Conservation (phyloP, 2,113 vertebrate genomes). For the Oryzias curvinotus region DNA sequence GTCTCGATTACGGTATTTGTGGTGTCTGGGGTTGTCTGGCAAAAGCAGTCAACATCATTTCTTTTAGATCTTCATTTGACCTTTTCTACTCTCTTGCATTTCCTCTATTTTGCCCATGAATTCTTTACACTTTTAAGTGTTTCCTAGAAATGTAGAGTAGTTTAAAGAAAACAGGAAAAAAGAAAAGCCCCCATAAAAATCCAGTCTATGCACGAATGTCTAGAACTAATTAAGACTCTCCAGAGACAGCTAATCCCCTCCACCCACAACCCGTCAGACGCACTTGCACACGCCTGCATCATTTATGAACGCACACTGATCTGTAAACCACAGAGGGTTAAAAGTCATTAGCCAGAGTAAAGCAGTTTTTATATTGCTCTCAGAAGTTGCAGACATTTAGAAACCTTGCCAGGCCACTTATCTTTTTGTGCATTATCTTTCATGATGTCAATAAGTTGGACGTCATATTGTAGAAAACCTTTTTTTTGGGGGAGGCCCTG, state of each 20-base stretch:
- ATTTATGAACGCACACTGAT: constrained; percentile 72
- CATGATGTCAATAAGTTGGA: constrained; percentile 41
- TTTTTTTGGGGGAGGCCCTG: no score
- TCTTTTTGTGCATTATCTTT: constrained; percentile 42
- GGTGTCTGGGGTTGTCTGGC: constrained; percentile 29
- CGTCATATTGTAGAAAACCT: neutral
- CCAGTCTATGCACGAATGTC: constrained; percentile 23
- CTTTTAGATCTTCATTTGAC: constrained; percentile 15
- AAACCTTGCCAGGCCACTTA: constrained; percentile 40
- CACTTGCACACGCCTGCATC: constrained; percentile 62
- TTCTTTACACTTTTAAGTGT: constrained; percentile 1
- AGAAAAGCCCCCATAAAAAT: constrained; percentile 11
- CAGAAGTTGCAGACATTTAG: constrained; percentile 34
- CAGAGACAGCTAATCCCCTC: constrained; percentile 61
- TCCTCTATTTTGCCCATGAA: neutral
- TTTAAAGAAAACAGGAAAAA: constrained; percentile 14
- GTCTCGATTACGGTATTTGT: constrained; percentile 35
- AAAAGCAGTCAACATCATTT: constrained; percentile 5
- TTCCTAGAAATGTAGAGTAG: constrained; percentile 2
- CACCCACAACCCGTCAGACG: constrained; percentile 59
- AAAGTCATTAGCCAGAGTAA: constrained; percentile 64
- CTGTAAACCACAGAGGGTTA: constrained; percentile 62
- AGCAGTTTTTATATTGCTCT: constrained; percentile 60
- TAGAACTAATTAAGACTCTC: constrained; percentile 64
- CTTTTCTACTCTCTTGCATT: constrained; percentile 22